phyloP scores from a whole-genome alignment of 2,888 invertebrate genomes.

The Scrobipalpa atriplicella region DNA sequence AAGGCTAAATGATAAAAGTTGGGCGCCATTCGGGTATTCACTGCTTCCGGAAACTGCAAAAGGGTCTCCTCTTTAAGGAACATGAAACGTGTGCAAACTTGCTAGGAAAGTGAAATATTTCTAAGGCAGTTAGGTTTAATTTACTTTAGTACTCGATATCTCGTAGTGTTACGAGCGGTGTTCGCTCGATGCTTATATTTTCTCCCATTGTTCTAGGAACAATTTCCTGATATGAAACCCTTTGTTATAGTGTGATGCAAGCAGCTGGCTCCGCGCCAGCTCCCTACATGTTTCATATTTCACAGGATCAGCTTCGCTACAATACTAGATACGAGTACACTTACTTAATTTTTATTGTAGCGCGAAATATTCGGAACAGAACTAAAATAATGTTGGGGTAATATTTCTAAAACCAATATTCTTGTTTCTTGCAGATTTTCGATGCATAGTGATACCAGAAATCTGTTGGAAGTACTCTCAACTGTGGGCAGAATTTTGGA shows the following conservation, averaged over 20 bases:
- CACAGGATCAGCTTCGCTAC: constrained; percentile 69
- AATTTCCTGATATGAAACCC: constrained; percentile 76
- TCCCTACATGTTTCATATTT: constrained; percentile 76
- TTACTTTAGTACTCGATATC: constrained; percentile 42
- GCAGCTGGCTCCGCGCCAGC: constrained; percentile 73
- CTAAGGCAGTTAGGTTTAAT: constrained; percentile 17
- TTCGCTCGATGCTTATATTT: constrained; percentile 55
- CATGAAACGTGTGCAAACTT: not conserved
- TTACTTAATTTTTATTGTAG: constrained; percentile 45
- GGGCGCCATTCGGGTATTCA: not conserved
- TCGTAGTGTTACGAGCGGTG: constrained; percentile 45
- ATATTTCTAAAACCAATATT: not conserved
- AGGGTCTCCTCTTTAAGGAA: not conserved
- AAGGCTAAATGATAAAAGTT: constrained; percentile 9
- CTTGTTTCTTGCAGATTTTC: too few species aligned
- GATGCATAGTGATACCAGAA: too few species aligned
- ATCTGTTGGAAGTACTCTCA: too few species aligned
- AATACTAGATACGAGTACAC: constrained; percentile 57
- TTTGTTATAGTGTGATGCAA: constrained; percentile 74
- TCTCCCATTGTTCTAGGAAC: constrained; percentile 71
- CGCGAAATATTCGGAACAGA: constrained; percentile 23
- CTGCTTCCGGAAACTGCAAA: not conserved
- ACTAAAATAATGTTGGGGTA: not conserved
- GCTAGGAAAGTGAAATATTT: not conserved
- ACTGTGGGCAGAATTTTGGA: too few species aligned